phyloP scores from a whole-genome alignment of 2,888 invertebrate genomes.

The Orthosia cruda region DNA sequence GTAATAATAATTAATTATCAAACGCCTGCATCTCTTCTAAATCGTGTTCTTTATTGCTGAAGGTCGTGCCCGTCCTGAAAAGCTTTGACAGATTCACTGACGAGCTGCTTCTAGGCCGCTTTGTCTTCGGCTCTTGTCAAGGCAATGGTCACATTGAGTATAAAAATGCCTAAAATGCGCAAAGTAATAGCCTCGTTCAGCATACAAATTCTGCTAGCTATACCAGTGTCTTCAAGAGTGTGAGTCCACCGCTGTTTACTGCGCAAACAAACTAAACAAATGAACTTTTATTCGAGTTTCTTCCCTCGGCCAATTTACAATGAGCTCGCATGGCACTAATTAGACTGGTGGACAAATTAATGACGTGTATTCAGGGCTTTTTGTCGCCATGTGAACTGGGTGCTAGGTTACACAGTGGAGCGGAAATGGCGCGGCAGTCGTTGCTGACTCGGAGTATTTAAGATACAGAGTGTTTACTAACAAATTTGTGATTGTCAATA shows the following conservation, averaged over 20 bases:
- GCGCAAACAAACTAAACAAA: conserved; percentile 10
- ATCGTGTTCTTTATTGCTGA: no score
- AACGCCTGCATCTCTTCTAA: no score
- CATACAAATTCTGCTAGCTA: not conserved
- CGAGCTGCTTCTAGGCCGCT: no score
- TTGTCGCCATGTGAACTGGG: conserved; percentile 56
- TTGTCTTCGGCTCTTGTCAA: no score
- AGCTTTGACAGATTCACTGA: no score
- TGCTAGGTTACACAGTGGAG: conserved; percentile 43
- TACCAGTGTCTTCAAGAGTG: not conserved
- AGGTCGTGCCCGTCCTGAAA: no score
- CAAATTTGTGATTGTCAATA: not conserved
- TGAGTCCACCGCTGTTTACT: conserved; percentile 13
- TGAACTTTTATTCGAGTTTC: conserved; percentile 19
- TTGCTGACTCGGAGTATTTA: conserved; percentile 24
- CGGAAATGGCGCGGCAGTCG: conserved; percentile 51
- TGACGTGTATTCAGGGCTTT: conserved; percentile 45
- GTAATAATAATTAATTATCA: no score
- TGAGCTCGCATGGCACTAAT: conserved; percentile 48
- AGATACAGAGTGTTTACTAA: conserved; percentile 11
- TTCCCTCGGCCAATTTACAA: conserved; percentile 27
- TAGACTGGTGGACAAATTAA: conserved; percentile 54
- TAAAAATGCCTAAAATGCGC: not conserved
- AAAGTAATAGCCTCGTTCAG: not conserved
- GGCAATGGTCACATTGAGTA: no score